phyloP scores from a whole-genome alignment of 2,888 invertebrate species.

The Cacoxenus indagator region DNA sequence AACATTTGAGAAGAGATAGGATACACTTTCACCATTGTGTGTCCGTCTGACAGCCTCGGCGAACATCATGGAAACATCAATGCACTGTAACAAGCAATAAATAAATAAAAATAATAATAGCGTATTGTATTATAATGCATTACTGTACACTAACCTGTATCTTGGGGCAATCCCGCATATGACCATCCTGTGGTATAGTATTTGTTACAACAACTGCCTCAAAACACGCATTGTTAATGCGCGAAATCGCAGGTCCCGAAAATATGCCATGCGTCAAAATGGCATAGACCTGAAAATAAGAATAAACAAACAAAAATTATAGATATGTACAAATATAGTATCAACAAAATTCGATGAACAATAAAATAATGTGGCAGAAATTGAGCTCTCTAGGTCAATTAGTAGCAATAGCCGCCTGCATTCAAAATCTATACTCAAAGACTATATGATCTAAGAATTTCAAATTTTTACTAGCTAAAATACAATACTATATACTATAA shows the following conservation, averaged over 20 bases:
- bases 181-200: slow-evolving; percentile 90
- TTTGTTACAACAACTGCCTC: slow-evolving; percentile 94
- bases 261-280: slow-evolving; percentile 92
- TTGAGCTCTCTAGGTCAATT: not conserved
- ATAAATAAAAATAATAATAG: too few species aligned
- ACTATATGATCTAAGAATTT: too few species aligned
- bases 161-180: slow-evolving; percentile 86
- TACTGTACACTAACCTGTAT: slow-evolving; percentile 74
- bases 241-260: slow-evolving; percentile 88
- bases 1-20: slow-evolving; percentile 98
- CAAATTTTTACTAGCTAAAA: too few species aligned
- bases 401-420: not conserved
- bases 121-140: not conserved
- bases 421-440: too few species aligned
- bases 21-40: slow-evolving; percentile 98
- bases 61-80: slow-evolving; percentile 99
- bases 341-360: too few species aligned
- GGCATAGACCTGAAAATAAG: slow-evolving; percentile 77
- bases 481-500: too few species aligned
- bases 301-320: not conserved
- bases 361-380: too few species aligned
- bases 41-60: slow-evolving; percentile 99
- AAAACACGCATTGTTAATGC: slow-evolving; percentile 87
- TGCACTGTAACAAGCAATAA: slow-evolving; percentile 78
- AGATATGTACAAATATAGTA: not conserved